A percentile compares a stretch with the other conserved stretches of the same genome.
These are phyloP conservation scores for Campoletis raptor DNA, from an alignment of 2,888 invertebrate genomes.

Conservation along the genomic window DNA sequence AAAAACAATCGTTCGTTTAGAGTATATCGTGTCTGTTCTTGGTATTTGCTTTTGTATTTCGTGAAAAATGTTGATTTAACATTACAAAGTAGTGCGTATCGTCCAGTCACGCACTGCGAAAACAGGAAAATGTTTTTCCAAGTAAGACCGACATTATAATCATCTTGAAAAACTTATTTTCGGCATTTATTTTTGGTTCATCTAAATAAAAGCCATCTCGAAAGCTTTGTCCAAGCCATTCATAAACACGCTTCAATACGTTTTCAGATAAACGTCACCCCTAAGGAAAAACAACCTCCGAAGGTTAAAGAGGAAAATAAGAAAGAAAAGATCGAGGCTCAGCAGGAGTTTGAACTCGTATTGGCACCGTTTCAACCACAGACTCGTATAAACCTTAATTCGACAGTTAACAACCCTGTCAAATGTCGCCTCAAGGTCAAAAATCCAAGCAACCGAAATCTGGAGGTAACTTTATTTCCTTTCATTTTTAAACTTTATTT, in stretches of 20 bases:
- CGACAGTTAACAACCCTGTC: slow-evolving; percentile 72
- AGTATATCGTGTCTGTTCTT: not conserved
- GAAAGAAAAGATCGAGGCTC: slow-evolving; percentile 38
- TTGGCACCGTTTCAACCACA: slow-evolving; percentile 81
- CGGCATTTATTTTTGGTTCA: not conserved
- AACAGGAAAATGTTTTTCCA: slow-evolving; percentile 72
- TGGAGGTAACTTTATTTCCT: slow-evolving; percentile 72
- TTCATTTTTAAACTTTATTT: not conserved
- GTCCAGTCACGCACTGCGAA: slow-evolving; percentile 7
- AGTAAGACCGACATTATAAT: slow-evolving; percentile 58
- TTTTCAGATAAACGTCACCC: slow-evolving; percentile 67
- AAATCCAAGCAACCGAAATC: slow-evolving; percentile 73
- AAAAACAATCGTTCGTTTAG: not conserved
- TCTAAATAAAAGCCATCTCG: not conserved
- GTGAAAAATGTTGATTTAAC: slow-evolving; percentile 26
- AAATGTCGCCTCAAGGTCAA: slow-evolving; percentile 73
- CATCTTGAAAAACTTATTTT: not conserved
- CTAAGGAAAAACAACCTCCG: slow-evolving; percentile 59
- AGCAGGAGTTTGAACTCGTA: slow-evolving; percentile 65
- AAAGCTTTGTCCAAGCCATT: not conserved
- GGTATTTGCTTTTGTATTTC: slow-evolving; percentile 5
- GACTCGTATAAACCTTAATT: slow-evolving; percentile 75
- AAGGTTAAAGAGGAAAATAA: slow-evolving; percentile 26
- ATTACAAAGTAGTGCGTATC: slow-evolving; percentile 2
- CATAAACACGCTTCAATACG: not conserved